Conservation (phyloP, 2,113 vertebrate genomes). For the Picathartes gymnocephalus region DNA sequence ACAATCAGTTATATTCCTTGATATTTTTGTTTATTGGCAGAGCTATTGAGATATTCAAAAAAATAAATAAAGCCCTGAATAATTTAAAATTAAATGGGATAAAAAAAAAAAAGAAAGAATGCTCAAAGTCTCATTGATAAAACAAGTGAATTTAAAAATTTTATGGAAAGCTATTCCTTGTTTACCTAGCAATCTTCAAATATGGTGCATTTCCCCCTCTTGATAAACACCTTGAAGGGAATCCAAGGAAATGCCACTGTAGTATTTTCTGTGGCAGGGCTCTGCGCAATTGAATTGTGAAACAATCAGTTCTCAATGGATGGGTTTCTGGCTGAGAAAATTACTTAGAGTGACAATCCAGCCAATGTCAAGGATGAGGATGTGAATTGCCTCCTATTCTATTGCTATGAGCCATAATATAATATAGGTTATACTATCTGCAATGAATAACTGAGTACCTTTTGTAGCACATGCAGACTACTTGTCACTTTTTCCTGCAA, state of each 20-base stretch:
- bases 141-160: background rate
- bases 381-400: background rate
- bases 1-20: background rate
- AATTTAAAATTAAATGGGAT: background rate
- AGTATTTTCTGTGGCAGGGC: background rate
- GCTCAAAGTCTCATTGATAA: background rate
- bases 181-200: background rate
- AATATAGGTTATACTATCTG: background rate
- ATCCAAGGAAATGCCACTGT: background rate
- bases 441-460: background rate
- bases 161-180: background rate
- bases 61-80: background rate
- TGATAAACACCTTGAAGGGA: background rate
- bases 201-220: background rate
- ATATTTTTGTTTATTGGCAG: background rate
- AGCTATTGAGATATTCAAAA: background rate
- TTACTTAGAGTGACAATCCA: background rate
- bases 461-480: background rate
- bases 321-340: background rate
- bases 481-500: background rate
- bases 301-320: background rate
- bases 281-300: background rate
- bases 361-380: background rate
- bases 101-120: conserved; percentile 25
- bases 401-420: background rate